phyloP scores from a whole-genome alignment of 2,113 vertebrate species.

The Trematocara unimaculatum region DNA sequence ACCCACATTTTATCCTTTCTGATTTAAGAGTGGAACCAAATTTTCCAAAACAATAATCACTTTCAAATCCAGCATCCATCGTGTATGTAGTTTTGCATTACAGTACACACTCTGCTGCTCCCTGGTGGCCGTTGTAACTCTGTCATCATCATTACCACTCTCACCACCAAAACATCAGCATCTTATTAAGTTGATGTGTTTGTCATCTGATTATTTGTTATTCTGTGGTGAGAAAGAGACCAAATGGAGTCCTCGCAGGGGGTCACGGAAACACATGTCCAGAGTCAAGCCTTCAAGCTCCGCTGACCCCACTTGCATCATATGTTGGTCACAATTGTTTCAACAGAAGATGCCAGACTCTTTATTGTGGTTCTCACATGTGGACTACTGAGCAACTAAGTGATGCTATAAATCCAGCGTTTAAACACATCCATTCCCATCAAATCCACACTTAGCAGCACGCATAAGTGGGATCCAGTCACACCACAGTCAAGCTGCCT shows the following conservation, averaged over 20 bases:
- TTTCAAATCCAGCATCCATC: background rate
- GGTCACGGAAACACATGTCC: background rate
- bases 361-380: constrained; percentile 28
- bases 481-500: background rate
- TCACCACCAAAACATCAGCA: background rate
- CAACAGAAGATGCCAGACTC: background rate
- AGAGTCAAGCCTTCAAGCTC: background rate
- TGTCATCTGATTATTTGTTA: background rate
- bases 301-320: constrained; percentile 2
- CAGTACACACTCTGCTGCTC: constrained; percentile 55
- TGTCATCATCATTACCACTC: background rate
- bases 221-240: background rate
- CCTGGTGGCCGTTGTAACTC: constrained; percentile 57
- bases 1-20: background rate
- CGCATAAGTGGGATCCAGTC: constrained; percentile 17
- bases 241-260: background rate
- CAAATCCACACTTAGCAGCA: constrained; percentile 33
- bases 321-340: background rate
- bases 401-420: background rate
- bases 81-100: background rate
- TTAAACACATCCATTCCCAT: background rate
- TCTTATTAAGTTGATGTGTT: constrained; percentile 4
- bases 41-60: background rate
- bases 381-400: background rate
- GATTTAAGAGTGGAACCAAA: background rate